Percentiles rank a stretch among this genome's conserved stretches.
phyloP scores from a whole-genome alignment of 2,888 invertebrate species.

The Mimumesa dahlbomi region DNA sequence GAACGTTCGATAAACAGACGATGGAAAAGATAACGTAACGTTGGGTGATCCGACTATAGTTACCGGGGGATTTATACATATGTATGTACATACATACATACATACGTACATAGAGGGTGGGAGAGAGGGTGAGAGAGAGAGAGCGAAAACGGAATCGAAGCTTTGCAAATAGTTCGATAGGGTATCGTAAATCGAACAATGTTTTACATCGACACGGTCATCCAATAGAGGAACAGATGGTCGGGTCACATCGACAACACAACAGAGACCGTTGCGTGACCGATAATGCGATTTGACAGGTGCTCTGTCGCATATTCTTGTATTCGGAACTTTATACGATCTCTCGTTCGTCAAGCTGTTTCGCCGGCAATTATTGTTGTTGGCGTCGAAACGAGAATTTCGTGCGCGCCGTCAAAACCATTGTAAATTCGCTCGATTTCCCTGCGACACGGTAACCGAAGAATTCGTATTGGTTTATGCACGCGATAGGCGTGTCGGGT shows the following conservation, averaged over 20 bases:
- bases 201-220: slow-evolving; percentile 33
- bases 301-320: slow-evolving; percentile 56
- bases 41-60: no score
- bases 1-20: no score
- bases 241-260: slow-evolving; percentile 39
- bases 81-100: no score
- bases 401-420: slow-evolving; percentile 7
- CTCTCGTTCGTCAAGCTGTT: slow-evolving; percentile 48
- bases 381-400: slow-evolving; percentile 20
- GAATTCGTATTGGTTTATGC: no score
- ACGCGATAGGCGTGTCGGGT: no score
- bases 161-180: not conserved
- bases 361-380: slow-evolving; percentile 47
- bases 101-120: no score
- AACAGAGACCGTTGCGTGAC: slow-evolving; percentile 38
- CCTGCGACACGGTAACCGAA: not conserved
- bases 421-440: not conserved
- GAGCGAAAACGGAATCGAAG: no score
- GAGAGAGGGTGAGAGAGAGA: no score
- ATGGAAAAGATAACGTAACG: no score
- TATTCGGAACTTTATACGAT: slow-evolving; percentile 52
- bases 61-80: no score
- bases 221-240: slow-evolving; percentile 45
- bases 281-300: slow-evolving; percentile 63
- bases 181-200: slow-evolving; percentile 12